phyloP scores from a whole-genome alignment of 2,797 vertebrate species.

The Poecilia velifera region DNA sequence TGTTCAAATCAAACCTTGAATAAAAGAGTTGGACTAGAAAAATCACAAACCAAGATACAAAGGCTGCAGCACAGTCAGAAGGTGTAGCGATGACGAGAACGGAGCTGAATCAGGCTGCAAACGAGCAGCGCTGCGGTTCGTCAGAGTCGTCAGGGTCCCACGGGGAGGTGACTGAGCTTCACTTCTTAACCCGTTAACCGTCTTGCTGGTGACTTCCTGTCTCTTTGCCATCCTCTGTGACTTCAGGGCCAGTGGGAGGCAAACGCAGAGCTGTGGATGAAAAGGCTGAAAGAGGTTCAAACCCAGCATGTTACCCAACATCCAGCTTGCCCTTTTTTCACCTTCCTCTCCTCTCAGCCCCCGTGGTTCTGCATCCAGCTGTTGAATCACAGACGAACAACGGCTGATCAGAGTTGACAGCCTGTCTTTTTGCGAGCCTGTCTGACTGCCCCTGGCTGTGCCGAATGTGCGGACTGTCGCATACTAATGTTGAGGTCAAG shows the following conservation, averaged over 20 bases:
- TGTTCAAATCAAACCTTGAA: slow-evolving; percentile 22
- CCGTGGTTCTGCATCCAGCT: slow-evolving; percentile 47
- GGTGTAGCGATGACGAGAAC: slow-evolving; percentile 17
- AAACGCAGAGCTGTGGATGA: slow-evolving; percentile 21
- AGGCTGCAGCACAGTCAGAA: slow-evolving; percentile 29
- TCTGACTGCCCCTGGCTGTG: slow-evolving; percentile 47
- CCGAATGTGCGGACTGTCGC: slow-evolving; percentile 57
- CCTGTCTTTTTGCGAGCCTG: slow-evolving; percentile 30
- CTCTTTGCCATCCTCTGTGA: slow-evolving; percentile 23
- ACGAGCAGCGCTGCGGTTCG: slow-evolving; percentile 29
- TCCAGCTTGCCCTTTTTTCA: slow-evolving; percentile 23
- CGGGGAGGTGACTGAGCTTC: slow-evolving; percentile 52
- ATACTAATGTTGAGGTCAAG: slow-evolving; percentile 52
- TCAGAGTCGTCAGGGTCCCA: slow-evolving; percentile 50
- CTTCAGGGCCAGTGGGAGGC: slow-evolving; percentile 22
- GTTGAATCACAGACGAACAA: slow-evolving; percentile 61
- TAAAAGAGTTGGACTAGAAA: background rate
- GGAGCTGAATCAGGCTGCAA: slow-evolving; percentile 18
- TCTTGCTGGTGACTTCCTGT: slow-evolving; percentile 28
- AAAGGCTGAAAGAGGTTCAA: slow-evolving; percentile 33
- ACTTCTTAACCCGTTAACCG: slow-evolving; percentile 45
- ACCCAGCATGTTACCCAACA: slow-evolving; percentile 22
- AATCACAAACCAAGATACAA: background rate
- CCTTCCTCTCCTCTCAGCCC: slow-evolving; percentile 17
- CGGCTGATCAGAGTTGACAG: slow-evolving; percentile 70